Percentiles rank a stretch among this genome's conserved stretches.
These are phyloP conservation scores for Pyrochroa serraticornis DNA, from an alignment of 2,888 invertebrate genomes.

Conservation along the genomic window DNA sequence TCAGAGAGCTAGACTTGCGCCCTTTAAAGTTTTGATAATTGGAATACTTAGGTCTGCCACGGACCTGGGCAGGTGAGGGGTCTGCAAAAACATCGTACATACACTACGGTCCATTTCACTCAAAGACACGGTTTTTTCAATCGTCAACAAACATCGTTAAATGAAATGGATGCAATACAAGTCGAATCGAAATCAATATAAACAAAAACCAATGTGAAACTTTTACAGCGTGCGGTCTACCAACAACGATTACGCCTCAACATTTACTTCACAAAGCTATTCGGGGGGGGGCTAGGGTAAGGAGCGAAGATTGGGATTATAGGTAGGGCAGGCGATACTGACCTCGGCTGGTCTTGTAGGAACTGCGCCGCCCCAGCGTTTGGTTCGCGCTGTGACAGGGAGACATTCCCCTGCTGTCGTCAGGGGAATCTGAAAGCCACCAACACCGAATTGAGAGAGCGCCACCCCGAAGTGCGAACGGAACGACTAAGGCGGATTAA, in stretches of 20 bases:
- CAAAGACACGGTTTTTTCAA: slow-evolving; percentile 14
- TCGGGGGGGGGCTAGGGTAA: slow-evolving; percentile 4
- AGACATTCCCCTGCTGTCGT: slow-evolving; percentile 77
- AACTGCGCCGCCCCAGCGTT: slow-evolving; percentile 80
- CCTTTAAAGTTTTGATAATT: slow-evolving; percentile 88
- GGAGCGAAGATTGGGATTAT: not conserved
- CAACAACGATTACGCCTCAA: slow-evolving; percentile 31
- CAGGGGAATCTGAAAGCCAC: slow-evolving; percentile 69
- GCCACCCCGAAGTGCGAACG: slow-evolving; percentile 24
- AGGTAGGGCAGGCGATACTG: slow-evolving; percentile 51
- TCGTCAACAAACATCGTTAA: slow-evolving; percentile 32
- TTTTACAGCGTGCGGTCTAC: slow-evolving; percentile 31
- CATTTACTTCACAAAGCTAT: slow-evolving; percentile 30
- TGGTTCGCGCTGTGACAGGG: slow-evolving; percentile 69
- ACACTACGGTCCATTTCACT: slow-evolving; percentile 51
- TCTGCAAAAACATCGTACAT: slow-evolving; percentile 76
- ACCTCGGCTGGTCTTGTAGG: slow-evolving; percentile 89
- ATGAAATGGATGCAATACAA: slow-evolving; percentile 46
- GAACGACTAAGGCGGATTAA: slow-evolving; percentile 18
- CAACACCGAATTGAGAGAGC: slow-evolving; percentile 33
- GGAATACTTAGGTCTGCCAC: slow-evolving; percentile 83
- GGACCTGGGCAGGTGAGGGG: slow-evolving; percentile 77
- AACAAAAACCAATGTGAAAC: slow-evolving; percentile 27
- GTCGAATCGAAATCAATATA: slow-evolving; percentile 19
- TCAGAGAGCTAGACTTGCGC: slow-evolving; percentile 93